Base-by-base conservation (phyloP, 2,113 vertebrate genomes). In the Myrmecophaga tridactyla region DNA sequence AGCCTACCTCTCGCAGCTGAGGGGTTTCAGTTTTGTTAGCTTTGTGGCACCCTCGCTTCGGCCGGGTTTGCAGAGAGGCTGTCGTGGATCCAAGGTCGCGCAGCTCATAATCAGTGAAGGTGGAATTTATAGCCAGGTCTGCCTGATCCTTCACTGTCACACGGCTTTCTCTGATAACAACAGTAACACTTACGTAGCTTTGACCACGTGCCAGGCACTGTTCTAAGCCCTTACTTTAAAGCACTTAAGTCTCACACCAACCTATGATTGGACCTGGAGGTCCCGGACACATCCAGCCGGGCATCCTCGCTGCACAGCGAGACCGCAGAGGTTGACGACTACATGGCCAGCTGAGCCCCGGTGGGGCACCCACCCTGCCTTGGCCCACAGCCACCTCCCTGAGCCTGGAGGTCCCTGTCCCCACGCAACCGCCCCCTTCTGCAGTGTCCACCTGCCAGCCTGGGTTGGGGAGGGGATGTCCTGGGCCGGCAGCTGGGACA, bases 231-330 rank as follows among this genome's bases (percentile, higher is more conserved):
- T 36, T 48, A 36, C 23, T 86, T 78, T 86, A 80, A 34, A 56
- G 76, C 48, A 18, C 41, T 27, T 58, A 76, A n/a, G 51, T 76
- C 14, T 76, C 69, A 65, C 14, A 58, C 85, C 51, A 69, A 62
- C 9, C 56, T 46, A 15, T 12, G 48, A 58, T 23, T n/a, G 6
- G 99, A 99, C 23, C 98, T 99, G 97, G 99, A 99, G 98, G 99
- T 99, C 92, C 99, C 99, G 97, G 99, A 99, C 98, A 99, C 99
- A 0, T 99, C 58, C 58, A 99, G 99, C 98, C 99, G 99, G 98
- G 99, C 99, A 98, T 99, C 99, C 27, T 99, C 99, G 0, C 98
- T 99, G 97, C 99, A 99, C 97, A 99, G 99, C 51, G 99, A 99
- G 98, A 99, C 99, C 0, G 99, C 99, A 11, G 99, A 99, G 97